These are phyloP conservation scores for Drosophila biarmipes DNA, from an alignment of 1,140 invertebrate species.

Conservation along the genomic window DNA sequence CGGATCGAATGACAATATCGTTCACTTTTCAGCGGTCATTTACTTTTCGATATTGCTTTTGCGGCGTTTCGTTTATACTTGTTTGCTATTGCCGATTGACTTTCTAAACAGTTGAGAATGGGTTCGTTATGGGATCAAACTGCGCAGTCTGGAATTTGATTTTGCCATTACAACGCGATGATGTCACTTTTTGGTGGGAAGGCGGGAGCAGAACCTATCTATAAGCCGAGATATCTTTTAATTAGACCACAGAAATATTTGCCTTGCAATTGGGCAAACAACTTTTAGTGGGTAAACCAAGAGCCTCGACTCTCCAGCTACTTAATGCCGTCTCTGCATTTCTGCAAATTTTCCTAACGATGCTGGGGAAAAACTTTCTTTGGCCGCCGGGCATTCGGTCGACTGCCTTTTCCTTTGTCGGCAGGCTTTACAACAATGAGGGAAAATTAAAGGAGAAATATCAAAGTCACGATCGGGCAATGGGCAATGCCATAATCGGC, in stretches of 20 bases:
- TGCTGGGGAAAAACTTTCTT: slow-evolving; percentile 69
- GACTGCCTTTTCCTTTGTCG: slow-evolving; percentile 26
- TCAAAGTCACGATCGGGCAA: slow-evolving; percentile 75
- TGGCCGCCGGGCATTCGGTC: slow-evolving; percentile 45
- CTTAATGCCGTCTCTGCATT: slow-evolving; percentile 8
- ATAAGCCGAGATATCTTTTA: slow-evolving; percentile 16
- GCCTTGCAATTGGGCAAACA: slow-evolving; percentile 13
- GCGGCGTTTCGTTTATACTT: slow-evolving; percentile 46
- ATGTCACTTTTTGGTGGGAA: slow-evolving; percentile 17
- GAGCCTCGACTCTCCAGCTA: slow-evolving; percentile 7
- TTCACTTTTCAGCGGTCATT: slow-evolving; percentile 55
- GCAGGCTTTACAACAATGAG: slow-evolving; percentile 57
- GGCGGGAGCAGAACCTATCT: slow-evolving; percentile 24
- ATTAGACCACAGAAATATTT: slow-evolving; percentile 32
- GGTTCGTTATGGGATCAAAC: slow-evolving; percentile 22
- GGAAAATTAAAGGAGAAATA: slow-evolving; percentile 76
- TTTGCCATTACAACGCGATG: slow-evolving; percentile 29
- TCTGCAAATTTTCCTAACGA: slow-evolving; percentile 54
- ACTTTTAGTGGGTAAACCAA: slow-evolving; percentile 5
- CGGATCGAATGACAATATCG: slow-evolving; percentile 10
- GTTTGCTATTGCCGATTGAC: slow-evolving; percentile 61
- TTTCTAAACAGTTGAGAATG: slow-evolving; percentile 63
- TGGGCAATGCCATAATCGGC: slow-evolving; percentile 64
- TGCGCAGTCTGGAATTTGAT: slow-evolving; percentile 38
- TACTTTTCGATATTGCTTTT: slow-evolving; percentile 64